Base-by-base conservation (phyloP, 2,888 invertebrate species). In the Ichneumoninae sp. region DNA sequence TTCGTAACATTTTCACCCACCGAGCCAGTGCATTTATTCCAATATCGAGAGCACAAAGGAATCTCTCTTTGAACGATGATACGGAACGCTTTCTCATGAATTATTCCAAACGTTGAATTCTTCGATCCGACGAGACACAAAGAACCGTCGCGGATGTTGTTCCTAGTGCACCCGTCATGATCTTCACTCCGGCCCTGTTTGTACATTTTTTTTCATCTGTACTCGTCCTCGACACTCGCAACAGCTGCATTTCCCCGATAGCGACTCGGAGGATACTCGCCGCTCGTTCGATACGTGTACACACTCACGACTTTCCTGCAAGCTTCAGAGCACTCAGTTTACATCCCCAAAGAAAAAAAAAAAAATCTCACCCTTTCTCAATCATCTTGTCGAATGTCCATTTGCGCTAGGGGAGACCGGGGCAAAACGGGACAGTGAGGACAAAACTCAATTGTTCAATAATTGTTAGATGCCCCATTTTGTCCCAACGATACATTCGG, bases 221-320 rank as follows among this genome's bases (percentile, higher is more conserved):
- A 30, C n/a, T 54, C n/a, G 50, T 73, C 33, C 36, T 19, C 30
- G 30, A 54, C 44, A 44, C 30, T 77, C 36, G 65, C 36, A 52
- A 26, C 52, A 74, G 68, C 50, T 83, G 75, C 63, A 70, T 71
- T 52, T 80, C 50, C 30, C 33, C 70, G 50, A 63, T 75, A 65
- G n/a, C 50, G 16, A n/a, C 66, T 54, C 79, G 6, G 7, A 66
- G 63, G 80, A 83, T 40, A 70, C 65, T 79, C 80, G 83, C 75
- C 71, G 75, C 79, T 71, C 36, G 33, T 50, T 71, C 57, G 65
- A 65, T 63, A 79, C 73, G 70, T 78, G 40, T 40, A 10, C 40
- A 40, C 63, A 73, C 60, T 79, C 19, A n/a, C 52, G 47, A 66
- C 54, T 73, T 68, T 68, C 47, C 44, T 54, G 40, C 66, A 68